These are phyloP conservation scores for Pteria penguin DNA, from an alignment of 2,888 invertebrate species.

Conservation along the genomic window DNA sequence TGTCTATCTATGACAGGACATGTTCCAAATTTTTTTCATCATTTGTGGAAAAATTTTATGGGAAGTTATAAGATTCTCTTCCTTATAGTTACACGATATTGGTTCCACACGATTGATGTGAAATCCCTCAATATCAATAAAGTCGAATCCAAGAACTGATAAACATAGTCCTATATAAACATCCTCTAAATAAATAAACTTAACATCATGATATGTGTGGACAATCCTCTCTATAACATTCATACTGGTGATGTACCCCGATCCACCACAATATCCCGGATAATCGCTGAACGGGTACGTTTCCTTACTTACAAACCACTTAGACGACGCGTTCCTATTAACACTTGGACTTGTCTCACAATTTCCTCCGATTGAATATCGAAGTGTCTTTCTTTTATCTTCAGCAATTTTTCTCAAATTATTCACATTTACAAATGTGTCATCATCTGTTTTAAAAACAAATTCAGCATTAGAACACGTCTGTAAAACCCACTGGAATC, in stretches of 20 bases:
- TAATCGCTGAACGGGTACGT: conserved; percentile 46
- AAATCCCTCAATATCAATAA: conserved; percentile 53
- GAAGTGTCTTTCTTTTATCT: conserved; percentile 13
- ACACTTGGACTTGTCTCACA: conserved; percentile 38
- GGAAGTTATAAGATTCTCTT: conserved; percentile 42
- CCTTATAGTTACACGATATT: conserved; percentile 50
- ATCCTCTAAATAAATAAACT: conserved; percentile 70
- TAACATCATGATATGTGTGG: conserved; percentile 55
- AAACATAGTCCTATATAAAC: conserved; percentile 65
- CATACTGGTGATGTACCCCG: conserved; percentile 60
- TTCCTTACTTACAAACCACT: conserved; percentile 53
- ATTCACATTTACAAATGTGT: conserved; percentile 43
- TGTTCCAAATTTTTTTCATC: conserved; percentile 25
- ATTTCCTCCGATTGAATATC: conserved; percentile 44
- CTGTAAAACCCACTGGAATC: conserved; percentile 43
- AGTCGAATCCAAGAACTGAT: conserved; percentile 47
- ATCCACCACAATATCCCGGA: conserved; percentile 61
- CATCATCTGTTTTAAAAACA: conserved; percentile 54
- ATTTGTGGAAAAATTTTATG: conserved; percentile 45
- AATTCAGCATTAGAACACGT: conserved; percentile 42
- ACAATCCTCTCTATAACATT: conserved; percentile 53
- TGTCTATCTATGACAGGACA: background rate
- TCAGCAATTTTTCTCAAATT: background rate
- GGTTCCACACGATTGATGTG: conserved; percentile 33
- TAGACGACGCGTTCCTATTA: conserved; percentile 44